phyloP scores from a whole-genome alignment of 2,888 invertebrate species.

The Hoplodrina blanda region DNA sequence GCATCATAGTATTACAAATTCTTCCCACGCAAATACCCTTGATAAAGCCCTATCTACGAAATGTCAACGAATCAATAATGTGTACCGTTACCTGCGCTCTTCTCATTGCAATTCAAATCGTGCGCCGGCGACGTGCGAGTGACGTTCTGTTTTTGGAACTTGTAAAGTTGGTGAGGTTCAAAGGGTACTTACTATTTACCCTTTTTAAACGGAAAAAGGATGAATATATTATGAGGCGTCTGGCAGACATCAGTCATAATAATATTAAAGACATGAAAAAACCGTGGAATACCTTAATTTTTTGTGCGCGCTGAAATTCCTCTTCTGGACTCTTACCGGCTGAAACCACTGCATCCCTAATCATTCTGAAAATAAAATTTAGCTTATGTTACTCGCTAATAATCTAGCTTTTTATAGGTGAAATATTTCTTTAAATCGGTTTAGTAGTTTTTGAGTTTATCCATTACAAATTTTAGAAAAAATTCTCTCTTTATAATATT shows the following conservation, averaged over 20 bases:
- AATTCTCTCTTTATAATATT: too few species aligned
- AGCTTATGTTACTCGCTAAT: too few species aligned
- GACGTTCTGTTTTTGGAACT: slow-evolving; percentile 49
- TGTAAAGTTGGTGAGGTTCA: slow-evolving; percentile 24
- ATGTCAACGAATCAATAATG: slow-evolving; percentile 68
- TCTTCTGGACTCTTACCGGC: too few species aligned
- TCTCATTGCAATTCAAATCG: slow-evolving; percentile 74
- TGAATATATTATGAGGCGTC: background rate
- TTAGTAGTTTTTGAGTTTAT: too few species aligned
- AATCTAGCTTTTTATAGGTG: too few species aligned
- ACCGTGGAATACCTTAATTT: too few species aligned
- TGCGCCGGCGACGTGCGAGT: slow-evolving; percentile 45
- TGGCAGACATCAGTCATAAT: background rate
- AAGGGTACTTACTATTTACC: slow-evolving; percentile 16
- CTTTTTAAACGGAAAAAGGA: background rate
- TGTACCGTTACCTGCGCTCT: slow-evolving; percentile 66
- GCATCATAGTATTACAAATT: slow-evolving; percentile 20
- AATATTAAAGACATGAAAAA: too few species aligned
- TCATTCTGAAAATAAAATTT: too few species aligned
- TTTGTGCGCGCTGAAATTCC: too few species aligned
- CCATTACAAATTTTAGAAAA: too few species aligned
- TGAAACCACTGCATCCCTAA: too few species aligned
- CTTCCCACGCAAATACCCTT: slow-evolving; percentile 50
- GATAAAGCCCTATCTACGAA: slow-evolving; percentile 49
- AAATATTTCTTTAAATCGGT: too few species aligned